Evolutionary conservation across 2,888 invertebrate genomes (phyloP).

Genomic region (Clepsis dumicolana): DNA sequence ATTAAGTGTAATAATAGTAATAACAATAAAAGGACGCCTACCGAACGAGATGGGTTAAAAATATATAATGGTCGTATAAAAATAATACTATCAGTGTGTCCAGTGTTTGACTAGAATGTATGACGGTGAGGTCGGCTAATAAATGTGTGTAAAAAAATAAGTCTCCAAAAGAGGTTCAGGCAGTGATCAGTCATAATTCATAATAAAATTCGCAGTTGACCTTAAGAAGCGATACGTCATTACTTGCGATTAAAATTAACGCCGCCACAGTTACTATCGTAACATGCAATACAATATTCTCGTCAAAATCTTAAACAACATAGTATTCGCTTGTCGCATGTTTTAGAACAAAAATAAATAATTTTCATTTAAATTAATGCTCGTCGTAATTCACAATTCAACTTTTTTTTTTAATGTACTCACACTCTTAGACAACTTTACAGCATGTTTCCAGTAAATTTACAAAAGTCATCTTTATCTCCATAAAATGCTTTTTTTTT

Average conservation of each 20-base stretch:
- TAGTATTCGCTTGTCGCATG: background rate
- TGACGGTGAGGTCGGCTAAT: conserved; percentile 31
- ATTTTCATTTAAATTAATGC: background rate
- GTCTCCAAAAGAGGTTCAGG: conserved; percentile 10
- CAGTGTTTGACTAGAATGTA: conserved; percentile 37
- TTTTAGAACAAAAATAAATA: background rate
- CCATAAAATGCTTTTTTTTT: background rate
- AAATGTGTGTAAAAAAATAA: conserved; percentile 5
- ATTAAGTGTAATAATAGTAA: conserved; percentile 11
- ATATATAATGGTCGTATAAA: conserved; percentile 33
- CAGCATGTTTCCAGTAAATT: background rate
- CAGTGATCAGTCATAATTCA: conserved; percentile 9
- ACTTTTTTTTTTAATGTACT: too few relatives aligned
- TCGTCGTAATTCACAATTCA: background rate
- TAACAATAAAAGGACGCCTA: conserved; percentile 9
- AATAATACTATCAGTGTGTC: conserved; percentile 39
- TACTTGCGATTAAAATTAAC: background rate
- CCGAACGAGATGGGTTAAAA: conserved; percentile 22
- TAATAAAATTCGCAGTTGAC: background rate
- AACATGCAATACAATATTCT: background rate
- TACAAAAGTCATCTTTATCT: too few relatives aligned
- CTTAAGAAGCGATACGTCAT: background rate
- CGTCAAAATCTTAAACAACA: background rate
- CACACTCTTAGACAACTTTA: background rate
- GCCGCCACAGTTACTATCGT: background rate